Conservation (phyloP, 2,113 vertebrate genomes). For the Scartelaos histophorus region DNA sequence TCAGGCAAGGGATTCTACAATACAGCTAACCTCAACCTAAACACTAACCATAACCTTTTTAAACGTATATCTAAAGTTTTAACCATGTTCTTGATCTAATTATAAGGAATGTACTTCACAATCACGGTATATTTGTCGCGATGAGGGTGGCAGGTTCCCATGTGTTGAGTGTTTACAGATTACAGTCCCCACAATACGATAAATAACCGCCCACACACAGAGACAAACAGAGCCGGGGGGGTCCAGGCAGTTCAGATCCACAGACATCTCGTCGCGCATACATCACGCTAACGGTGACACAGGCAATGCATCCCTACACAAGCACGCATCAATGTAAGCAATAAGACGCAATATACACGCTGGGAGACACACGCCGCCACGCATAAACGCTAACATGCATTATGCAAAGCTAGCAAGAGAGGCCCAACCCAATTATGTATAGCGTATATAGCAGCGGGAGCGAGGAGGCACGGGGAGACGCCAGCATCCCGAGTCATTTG, state of each 20-base stretch:
- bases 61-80: too few relatives aligned
- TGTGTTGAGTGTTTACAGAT: too few relatives aligned
- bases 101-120: too few relatives aligned
- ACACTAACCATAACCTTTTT: too few relatives aligned
- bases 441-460: slow-evolving; percentile 19
- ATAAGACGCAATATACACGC: slow-evolving; percentile 9
- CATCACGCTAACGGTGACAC: slow-evolving; percentile 3
- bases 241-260: slow-evolving; percentile 9
- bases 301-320: slow-evolving; percentile 2
- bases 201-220: too few relatives aligned
- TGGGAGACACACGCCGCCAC: slow-evolving; percentile 16
- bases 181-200: too few relatives aligned
- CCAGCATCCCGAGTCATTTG: slow-evolving; percentile 32
- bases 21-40: too few relatives aligned
- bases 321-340: slow-evolving; percentile 7
- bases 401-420: slow-evolving; percentile 25
- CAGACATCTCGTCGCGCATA: not conserved
- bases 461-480: slow-evolving; percentile 14
- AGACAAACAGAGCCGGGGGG: slow-evolving; percentile 25
- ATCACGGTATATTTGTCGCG: too few relatives aligned
- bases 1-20: too few relatives aligned
- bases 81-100: too few relatives aligned
- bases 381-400: slow-evolving; percentile 7
- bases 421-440: slow-evolving; percentile 23
- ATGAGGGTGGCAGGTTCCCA: too few relatives aligned